phyloP scores from a whole-genome alignment of 1,140 invertebrate species.

The Drosophila navojoa region DNA sequence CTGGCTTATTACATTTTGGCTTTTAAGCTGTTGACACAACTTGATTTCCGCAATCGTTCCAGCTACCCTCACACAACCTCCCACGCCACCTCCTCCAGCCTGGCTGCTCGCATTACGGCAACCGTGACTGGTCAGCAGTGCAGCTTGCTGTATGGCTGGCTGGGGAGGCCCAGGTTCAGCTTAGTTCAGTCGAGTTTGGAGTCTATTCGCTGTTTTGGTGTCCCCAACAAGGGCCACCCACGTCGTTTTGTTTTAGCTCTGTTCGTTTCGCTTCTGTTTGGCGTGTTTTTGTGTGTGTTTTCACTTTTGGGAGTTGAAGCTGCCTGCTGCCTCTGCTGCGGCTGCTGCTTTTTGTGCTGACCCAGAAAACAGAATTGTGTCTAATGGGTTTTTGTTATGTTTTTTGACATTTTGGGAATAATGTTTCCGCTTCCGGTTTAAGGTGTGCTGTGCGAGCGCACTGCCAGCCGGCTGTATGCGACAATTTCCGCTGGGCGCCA shows the following conservation, averaged over 20 bases:
- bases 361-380: constrained; percentile 78
- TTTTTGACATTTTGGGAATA: constrained; percentile 82
- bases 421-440: constrained; percentile 81
- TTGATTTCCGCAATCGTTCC: constrained; percentile 71
- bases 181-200: constrained; percentile 44
- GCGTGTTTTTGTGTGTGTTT: constrained; percentile 39
- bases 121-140: constrained; percentile 46
- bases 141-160: constrained; percentile 1
- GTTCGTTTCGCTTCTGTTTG: constrained; percentile 44
- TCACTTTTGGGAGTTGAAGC: constrained; percentile 64
- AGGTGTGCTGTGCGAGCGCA: constrained; percentile 62
- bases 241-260: constrained; percentile 61
- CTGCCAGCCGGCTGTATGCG: constrained; percentile 47
- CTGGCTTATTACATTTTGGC: constrained; percentile 83
- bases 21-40: constrained; percentile 83
- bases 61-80: background rate
- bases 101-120: background rate
- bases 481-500: constrained; percentile 64
- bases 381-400: constrained; percentile 79
- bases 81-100: background rate
- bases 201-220: constrained; percentile 32
- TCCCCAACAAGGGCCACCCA: constrained; percentile 46
- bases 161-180: constrained; percentile 23
- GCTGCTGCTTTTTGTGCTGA: constrained; percentile 46
- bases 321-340: constrained; percentile 4